Conservation (phyloP, 2,113 vertebrate species). For the Laticauda laticaudata region DNA sequence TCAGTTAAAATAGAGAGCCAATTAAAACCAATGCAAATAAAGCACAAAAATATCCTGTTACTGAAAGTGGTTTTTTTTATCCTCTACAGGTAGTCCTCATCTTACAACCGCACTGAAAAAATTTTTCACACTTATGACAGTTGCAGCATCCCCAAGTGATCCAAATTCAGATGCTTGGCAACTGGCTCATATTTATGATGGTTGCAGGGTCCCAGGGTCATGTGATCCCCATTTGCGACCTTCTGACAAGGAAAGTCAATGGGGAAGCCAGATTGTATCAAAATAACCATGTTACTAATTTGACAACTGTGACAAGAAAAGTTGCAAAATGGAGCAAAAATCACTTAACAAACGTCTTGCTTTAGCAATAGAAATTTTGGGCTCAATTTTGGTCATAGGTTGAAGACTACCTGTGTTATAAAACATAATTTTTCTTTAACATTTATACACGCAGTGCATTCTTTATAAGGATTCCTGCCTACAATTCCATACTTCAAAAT, state of each 20-base stretch:
- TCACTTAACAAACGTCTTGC: not conserved
- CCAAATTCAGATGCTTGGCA: not conserved
- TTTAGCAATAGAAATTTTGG: not conserved
- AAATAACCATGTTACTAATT: not conserved
- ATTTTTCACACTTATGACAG: not conserved
- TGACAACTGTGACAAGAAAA: not conserved
- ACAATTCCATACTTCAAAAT: slow-evolving; percentile 54
- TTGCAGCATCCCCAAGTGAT: not conserved
- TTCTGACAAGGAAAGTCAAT: not conserved
- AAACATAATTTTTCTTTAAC: slow-evolving; percentile 57
- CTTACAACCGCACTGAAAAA: not conserved
- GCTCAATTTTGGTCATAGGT: not conserved
- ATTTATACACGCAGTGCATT: slow-evolving; percentile 52
- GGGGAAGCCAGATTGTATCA: not conserved
- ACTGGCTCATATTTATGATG: not conserved
- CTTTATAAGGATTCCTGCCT: slow-evolving; percentile 65
- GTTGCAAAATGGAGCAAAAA: not conserved
- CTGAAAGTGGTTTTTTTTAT: slow-evolving; percentile 54
- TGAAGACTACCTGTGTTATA: slow-evolving; percentile 25
- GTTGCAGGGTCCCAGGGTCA: not conserved
- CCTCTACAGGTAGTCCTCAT: not conserved
- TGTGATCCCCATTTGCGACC: not conserved
- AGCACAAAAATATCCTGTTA: not conserved
- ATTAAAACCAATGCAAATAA: not conserved
- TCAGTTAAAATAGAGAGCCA: slow-evolving; percentile 38